Base-by-base conservation (phyloP, 2,888 invertebrate genomes). In the Sinhomidia bicolor region DNA sequence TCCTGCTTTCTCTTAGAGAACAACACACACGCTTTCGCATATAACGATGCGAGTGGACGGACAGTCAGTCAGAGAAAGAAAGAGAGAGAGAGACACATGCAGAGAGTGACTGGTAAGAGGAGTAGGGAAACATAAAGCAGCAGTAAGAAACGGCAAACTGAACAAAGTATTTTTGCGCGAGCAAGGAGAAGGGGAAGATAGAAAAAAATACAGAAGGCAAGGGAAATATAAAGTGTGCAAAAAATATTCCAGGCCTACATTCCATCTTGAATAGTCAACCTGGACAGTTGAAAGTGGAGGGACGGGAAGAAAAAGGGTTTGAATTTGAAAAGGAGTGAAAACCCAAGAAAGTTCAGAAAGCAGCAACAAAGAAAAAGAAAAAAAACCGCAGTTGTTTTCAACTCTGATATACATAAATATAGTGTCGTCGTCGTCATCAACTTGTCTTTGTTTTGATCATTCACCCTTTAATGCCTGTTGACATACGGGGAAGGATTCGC, bases 1-100 rank as follows among this genome's bases (percentile, higher is more conserved):
- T 85, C 65, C 89, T 89, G 89, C 89, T 85, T 89, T 85, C 88
- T 79, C 84, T 71, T 80, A 54, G 84, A 62, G 65, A 85, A 88
- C 88, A 88, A 79, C 88, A 88, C 80, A n/a, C n/a, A n/a, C n/a
- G 62, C 68, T 68, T 81, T 68, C 47, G 60, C 62, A 68, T 79
- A 68, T 44, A 71, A 71, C 44, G 17, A 86, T 81, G 57, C 51
- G 80, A 62, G 29, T 86, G 51, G 80, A 79, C 29, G 74, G 82
- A 78, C 78, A 82, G 82, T 76, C 82, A 86, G 41, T 54, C 60
- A 60, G 41, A 68, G n/a, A n/a, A n/a, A 14, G 60, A 62, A 51
- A 62, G 29, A 71, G 71, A 20, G 10, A n/a, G 74, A 68, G 7
- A 60, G 81, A 80, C 87, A 60, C n/a, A 79, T 54, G 51, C 51